These are phyloP conservation scores for Caerostris darwini DNA, from an alignment of 1,140 invertebrate species.

Conservation along the genomic window DNA sequence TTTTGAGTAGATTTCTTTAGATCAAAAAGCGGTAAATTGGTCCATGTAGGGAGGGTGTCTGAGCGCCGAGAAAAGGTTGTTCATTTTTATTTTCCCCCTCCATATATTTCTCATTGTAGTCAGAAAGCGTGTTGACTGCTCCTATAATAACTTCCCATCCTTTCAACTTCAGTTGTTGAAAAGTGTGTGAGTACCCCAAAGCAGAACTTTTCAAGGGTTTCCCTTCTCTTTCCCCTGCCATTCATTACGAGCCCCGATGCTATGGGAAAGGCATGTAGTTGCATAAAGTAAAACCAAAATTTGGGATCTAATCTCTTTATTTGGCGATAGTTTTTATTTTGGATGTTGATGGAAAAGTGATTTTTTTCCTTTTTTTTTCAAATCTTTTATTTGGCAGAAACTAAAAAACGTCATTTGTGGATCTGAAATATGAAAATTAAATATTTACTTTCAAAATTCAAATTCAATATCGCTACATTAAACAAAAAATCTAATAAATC, in stretches of 20 bases:
- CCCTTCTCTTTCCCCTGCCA: neutral
- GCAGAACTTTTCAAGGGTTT: slow-evolving; percentile 6
- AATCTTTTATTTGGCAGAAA: too few species aligned
- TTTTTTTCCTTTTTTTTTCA: too few species aligned
- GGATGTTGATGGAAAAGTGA: too few species aligned
- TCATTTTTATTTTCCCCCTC: neutral
- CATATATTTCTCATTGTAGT: slow-evolving; percentile 25
- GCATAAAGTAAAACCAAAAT: neutral
- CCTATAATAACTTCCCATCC: slow-evolving; percentile 45
- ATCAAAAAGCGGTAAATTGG: neutral
- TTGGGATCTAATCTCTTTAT: too few species aligned
- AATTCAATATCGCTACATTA: too few species aligned
- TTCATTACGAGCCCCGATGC: neutral
- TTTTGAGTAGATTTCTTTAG: too few species aligned
- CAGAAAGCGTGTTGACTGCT: slow-evolving; percentile 24
- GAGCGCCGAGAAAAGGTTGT: too few species aligned
- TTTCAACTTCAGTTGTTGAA: slow-evolving; percentile 50
- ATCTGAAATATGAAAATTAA: too few species aligned
- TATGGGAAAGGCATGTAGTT: slow-evolving; percentile 2
- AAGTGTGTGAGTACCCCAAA: slow-evolving; percentile 51
- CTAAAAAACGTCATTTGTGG: too few species aligned
- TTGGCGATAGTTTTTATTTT: too few species aligned
- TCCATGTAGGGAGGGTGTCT: neutral
- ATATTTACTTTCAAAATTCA: too few species aligned
- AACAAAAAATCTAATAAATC: too few species aligned